A percentile compares a stretch with the other conserved stretches of the same genome.
Evolutionary conservation across 2,797 vertebrate genomes (phyloP).

Genomic region (Eleutherodactylus coqui): DNA sequence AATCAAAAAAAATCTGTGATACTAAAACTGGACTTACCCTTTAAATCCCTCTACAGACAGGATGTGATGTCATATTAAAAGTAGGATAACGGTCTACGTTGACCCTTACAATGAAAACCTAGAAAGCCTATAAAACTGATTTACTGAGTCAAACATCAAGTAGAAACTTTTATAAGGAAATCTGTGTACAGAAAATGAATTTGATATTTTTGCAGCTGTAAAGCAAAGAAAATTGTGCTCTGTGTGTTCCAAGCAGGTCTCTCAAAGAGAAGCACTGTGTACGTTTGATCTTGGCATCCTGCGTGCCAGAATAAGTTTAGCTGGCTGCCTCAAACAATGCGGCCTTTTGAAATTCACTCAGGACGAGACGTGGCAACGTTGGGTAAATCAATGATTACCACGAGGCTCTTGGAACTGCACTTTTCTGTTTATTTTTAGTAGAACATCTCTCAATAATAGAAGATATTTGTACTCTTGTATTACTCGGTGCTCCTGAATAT

Average conservation of each 20-base stretch:
- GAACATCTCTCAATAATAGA: slow-evolving; percentile 55
- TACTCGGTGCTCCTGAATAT: slow-evolving; percentile 17
- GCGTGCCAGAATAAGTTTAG: slow-evolving; percentile 62
- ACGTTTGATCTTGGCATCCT: slow-evolving; percentile 63
- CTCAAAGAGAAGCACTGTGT: slow-evolving; percentile 71
- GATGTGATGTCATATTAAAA: not conserved
- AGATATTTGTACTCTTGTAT: slow-evolving; percentile 54
- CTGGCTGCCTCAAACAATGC: slow-evolving; percentile 60
- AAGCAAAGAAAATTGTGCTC: slow-evolving; percentile 78
- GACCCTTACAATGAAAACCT: slow-evolving; percentile 27
- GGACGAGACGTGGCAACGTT: slow-evolving; percentile 50
- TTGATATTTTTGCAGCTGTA: slow-evolving; percentile 78
- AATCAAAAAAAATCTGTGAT: too few relatives aligned
- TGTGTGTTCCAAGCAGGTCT: slow-evolving; percentile 71
- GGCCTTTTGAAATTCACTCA: slow-evolving; percentile 62
- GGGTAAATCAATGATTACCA: slow-evolving; percentile 55
- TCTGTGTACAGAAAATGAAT: slow-evolving; percentile 69
- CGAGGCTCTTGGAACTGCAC: slow-evolving; percentile 49
- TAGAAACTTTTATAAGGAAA: slow-evolving; percentile 72
- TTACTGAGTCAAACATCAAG: slow-evolving; percentile 51
- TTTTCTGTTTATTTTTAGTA: slow-evolving; percentile 51
- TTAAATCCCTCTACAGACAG: too few relatives aligned
- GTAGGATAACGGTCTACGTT: not conserved
- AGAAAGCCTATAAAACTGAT: slow-evolving; percentile 37
- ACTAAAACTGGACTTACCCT: too few relatives aligned